phyloP scores from a whole-genome alignment of 1,140 invertebrate genomes.

The Leptinotarsa lineolata region DNA sequence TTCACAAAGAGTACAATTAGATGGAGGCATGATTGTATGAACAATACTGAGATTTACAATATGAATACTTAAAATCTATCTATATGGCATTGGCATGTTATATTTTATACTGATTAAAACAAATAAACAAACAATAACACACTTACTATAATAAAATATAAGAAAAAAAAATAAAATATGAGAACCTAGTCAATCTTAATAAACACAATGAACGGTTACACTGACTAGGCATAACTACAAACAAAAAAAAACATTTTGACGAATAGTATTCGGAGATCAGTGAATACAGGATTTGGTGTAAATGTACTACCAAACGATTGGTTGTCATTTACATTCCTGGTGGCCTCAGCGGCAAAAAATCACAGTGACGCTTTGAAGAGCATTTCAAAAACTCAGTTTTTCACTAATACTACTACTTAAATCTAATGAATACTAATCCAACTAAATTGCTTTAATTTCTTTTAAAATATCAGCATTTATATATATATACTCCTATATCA shows the following conservation, averaged over 20 bases:
- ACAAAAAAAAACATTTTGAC: slow-evolving; percentile 53
- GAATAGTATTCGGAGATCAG: slow-evolving; percentile 46
- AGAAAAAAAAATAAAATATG: slow-evolving; percentile 36
- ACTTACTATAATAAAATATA: slow-evolving; percentile 46
- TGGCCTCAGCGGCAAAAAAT: slow-evolving; percentile 50
- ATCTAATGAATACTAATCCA: slow-evolving; percentile 39
- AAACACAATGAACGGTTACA: slow-evolving; percentile 49
- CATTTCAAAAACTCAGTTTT: slow-evolving; percentile 49
- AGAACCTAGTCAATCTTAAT: slow-evolving; percentile 44
- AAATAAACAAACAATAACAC: slow-evolving; percentile 43
- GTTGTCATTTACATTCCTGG: slow-evolving; percentile 27
- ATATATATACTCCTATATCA: slow-evolving; percentile 32
- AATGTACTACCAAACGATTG: slow-evolving; percentile 32
- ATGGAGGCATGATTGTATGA: slow-evolving; percentile 1
- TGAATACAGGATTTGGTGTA: slow-evolving; percentile 53
- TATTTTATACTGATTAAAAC: slow-evolving; percentile 12
- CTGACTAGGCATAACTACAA: slow-evolving; percentile 51
- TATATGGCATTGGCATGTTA: slow-evolving; percentile 35
- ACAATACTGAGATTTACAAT: slow-evolving; percentile 22
- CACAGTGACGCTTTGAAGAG: slow-evolving; percentile 58
- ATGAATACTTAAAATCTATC: not conserved
- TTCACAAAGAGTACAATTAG: not conserved
- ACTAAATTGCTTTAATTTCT: slow-evolving; percentile 54
- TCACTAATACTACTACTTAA: slow-evolving; percentile 27
- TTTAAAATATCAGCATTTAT: slow-evolving; percentile 53